Evolutionary conservation across 2,888 invertebrate species (phyloP).

Genomic region (Platycnemis pennipes): DNA sequence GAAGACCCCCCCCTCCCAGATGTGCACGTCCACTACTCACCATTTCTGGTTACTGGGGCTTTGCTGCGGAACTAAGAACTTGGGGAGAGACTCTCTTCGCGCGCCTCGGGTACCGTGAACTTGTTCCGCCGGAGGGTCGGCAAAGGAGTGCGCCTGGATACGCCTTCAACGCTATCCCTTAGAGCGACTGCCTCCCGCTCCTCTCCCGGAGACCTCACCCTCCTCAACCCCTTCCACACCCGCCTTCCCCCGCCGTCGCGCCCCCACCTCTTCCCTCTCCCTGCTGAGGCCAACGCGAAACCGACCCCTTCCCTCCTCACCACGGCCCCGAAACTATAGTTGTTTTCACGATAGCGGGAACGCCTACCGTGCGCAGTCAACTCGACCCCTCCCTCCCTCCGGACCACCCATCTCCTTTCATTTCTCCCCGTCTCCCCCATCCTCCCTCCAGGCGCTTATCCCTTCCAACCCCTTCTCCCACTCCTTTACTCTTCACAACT

Average conservation of each 20-base stretch:
- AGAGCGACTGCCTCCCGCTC: constrained; percentile 48
- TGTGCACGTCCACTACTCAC: constrained; percentile 6
- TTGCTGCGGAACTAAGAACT: constrained; percentile 32
- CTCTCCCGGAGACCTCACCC: neutral
- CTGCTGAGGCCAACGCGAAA: neutral
- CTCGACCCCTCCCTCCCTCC: neutral
- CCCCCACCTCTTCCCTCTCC: neutral
- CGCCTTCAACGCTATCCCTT: constrained; percentile 46
- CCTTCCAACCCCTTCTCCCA: neutral
- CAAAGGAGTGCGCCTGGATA: constrained; percentile 57
- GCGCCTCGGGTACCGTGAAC: neutral
- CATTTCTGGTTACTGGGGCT: constrained; percentile 31
- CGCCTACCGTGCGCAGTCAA: neutral
- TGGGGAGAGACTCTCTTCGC: constrained; percentile 37
- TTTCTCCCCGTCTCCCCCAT: neutral
- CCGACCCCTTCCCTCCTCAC: neutral
- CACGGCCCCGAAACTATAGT: constrained; percentile 58
- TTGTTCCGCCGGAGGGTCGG: constrained; percentile 61
- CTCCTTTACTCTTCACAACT: neutral
- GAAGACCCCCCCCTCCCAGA: neutral
- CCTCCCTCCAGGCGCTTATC: neutral
- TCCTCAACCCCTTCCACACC: neutral
- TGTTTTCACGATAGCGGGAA: constrained; percentile 60
- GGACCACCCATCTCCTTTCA: constrained; percentile 37
- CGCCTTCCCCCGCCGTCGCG: neutral